A percentile compares a stretch with the other conserved stretches of the same genome.
phyloP scores from a whole-genome alignment of 2,888 invertebrate genomes.

The Piscicola geometra region DNA sequence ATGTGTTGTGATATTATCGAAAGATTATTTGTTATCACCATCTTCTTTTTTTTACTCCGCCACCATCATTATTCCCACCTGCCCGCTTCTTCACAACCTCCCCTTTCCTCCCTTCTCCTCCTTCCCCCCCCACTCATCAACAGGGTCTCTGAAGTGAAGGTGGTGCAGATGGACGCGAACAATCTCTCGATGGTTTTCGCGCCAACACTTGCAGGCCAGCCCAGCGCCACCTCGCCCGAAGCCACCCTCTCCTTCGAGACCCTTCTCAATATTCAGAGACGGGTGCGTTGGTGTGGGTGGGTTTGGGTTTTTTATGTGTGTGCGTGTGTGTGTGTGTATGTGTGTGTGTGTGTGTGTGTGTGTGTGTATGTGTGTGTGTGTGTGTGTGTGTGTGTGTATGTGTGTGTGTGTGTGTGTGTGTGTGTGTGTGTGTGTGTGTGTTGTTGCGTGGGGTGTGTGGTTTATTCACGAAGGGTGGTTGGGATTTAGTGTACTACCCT shows the following conservation, averaged over 20 bases:
- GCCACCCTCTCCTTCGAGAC: conserved; percentile 65
- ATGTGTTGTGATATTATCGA: too few species aligned
- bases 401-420: conserved; percentile 42
- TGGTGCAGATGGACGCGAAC: conserved; percentile 83
- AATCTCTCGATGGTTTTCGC: conserved; percentile 88
- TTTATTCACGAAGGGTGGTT: background rate
- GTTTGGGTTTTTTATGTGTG: conserved; percentile 61
- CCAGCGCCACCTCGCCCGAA: conserved; percentile 70
- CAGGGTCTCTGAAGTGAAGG: conserved; percentile 74
- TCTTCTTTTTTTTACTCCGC: too few species aligned
- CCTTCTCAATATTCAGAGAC: conserved; percentile 71
- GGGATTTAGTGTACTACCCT: background rate
- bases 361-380: conserved; percentile 25
- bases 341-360: conserved; percentile 59
- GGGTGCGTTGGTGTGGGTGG: conserved; percentile 45
- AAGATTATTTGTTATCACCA: too few species aligned
- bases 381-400: conserved; percentile 20
- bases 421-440: too few species aligned
- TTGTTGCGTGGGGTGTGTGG: background rate
- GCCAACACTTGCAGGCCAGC: conserved; percentile 80
- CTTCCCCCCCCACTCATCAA: background rate
- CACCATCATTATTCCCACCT: too few species aligned
- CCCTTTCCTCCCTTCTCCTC: background rate
- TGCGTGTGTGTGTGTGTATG: conserved; percentile 22
- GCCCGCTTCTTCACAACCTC: too few species aligned